A percentile compares a stretch with the other conserved stretches of the same genome.
Conservation (phyloP, 1,140 invertebrate species). For the Hyles vespertilio region DNA sequence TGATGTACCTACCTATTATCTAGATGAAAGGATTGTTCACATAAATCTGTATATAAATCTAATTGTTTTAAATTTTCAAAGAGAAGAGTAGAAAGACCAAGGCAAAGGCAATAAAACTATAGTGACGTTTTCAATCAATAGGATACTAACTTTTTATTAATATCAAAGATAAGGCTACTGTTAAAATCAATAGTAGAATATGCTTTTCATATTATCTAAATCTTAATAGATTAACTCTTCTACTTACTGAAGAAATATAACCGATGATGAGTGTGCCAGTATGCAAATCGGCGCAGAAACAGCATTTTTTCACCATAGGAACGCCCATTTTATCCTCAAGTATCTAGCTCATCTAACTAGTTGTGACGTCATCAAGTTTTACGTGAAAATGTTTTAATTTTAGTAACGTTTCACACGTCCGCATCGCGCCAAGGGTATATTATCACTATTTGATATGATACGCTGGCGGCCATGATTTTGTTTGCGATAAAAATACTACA, state of each 20-base stretch:
- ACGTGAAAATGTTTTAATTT: constrained; percentile 7
- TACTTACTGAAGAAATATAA: constrained; percentile 52
- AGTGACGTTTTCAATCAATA: too few species aligned
- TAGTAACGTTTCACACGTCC: constrained; percentile 2
- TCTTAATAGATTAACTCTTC: too few species aligned
- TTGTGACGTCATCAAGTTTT: background rate
- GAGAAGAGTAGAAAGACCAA: too few species aligned
- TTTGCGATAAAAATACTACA: constrained; percentile 2
- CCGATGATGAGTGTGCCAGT: constrained; percentile 58
- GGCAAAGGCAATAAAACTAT: too few species aligned
- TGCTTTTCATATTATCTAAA: too few species aligned
- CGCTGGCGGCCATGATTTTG: constrained; percentile 1
- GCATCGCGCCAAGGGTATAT: constrained; percentile 3
- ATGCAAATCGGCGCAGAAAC: constrained; percentile 47
- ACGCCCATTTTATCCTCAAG: constrained; percentile 43
- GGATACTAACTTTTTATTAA: too few species aligned
- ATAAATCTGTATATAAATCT: too few species aligned
- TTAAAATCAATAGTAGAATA: too few species aligned
- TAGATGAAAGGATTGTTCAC: too few species aligned
- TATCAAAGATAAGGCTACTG: too few species aligned
- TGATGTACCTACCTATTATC: too few species aligned
- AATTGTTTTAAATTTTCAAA: too few species aligned
- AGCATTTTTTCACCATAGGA: constrained; percentile 59
- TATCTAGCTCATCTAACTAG: background rate
- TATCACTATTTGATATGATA: constrained; percentile 12